Percentiles rank a stretch among this genome's conserved stretches.
Evolutionary conservation across 2,113 vertebrate genomes (phyloP).

Genomic region (Thunnus thynnus): DNA sequence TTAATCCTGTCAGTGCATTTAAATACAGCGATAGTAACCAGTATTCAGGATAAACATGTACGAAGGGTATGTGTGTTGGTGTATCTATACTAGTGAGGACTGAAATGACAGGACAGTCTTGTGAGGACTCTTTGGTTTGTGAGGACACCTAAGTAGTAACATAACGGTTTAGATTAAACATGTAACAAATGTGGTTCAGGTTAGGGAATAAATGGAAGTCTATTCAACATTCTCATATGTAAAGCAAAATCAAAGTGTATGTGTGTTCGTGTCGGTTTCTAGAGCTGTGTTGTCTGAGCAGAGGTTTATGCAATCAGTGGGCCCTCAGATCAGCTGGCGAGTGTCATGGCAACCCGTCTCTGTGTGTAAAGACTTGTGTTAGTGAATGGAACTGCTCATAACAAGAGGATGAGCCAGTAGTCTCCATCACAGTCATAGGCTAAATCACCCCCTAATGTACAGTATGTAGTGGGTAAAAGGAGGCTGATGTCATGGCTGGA

Average conservation of each 20-base stretch:
- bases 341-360: conserved; percentile 70
- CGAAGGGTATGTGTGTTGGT: neutral
- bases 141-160: neutral
- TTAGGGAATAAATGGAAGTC: neutral
- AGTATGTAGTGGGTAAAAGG: conserved; percentile 25
- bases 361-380: conserved; percentile 53
- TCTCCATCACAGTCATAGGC: conserved; percentile 22
- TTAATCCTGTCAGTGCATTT: neutral
- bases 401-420: conserved; percentile 55
- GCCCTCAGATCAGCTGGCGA: conserved; percentile 60
- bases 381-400: conserved; percentile 65
- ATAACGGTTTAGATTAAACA: neutral
- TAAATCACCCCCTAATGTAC: conserved; percentile 38
- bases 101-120: conserved; percentile 1
- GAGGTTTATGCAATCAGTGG: conserved; percentile 70
- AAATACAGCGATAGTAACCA: conserved; percentile 3
- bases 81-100: too few relatives aligned
- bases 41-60: neutral
- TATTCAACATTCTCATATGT: neutral
- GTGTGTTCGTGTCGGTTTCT: conserved; percentile 38
- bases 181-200: neutral
- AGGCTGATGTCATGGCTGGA: conserved; percentile 66
- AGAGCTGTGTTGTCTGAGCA: conserved; percentile 60
- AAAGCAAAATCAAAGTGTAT: conserved; percentile 20
- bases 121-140: conserved; percentile 2